phyloP scores from a whole-genome alignment of 2,888 invertebrate genomes.

The Pharmacophagus antenor region DNA sequence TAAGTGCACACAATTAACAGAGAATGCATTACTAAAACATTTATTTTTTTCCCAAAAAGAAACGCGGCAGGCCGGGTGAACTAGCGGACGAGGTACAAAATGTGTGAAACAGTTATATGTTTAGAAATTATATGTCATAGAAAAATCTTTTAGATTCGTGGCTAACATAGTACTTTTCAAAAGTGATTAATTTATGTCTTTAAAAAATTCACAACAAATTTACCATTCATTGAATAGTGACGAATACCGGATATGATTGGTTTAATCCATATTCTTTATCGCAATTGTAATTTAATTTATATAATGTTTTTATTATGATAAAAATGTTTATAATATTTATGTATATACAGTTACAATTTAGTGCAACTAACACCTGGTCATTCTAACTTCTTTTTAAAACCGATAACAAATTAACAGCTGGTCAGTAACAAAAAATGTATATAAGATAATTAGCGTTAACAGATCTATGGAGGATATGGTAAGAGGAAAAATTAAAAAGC shows the following conservation, averaged over 20 bases:
- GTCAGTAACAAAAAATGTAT: background rate
- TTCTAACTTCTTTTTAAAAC: constrained; percentile 49
- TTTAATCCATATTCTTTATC: constrained; percentile 27
- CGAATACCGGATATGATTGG: constrained; percentile 36
- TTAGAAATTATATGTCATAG: constrained; percentile 71
- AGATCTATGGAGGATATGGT: background rate
- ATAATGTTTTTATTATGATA: constrained; percentile 41
- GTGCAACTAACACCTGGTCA: constrained; percentile 60
- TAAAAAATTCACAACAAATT: background rate
- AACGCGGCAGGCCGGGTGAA: constrained; percentile 90
- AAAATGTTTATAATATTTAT: constrained; percentile 18
- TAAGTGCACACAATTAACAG: constrained; percentile 66
- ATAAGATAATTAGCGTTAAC: background rate
- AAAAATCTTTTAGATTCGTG: constrained; percentile 64
- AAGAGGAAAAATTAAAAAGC: background rate
- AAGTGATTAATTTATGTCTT: constrained; percentile 62
- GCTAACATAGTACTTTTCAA: constrained; percentile 74
- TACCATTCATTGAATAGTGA: constrained; percentile 11
- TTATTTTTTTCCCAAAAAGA: constrained; percentile 82
- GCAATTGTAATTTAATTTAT: constrained; percentile 29
- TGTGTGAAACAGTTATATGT: constrained; percentile 73
- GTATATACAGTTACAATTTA: constrained; percentile 33
- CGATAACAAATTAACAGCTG: constrained; percentile 34
- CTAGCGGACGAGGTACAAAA: constrained; percentile 86
- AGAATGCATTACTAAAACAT: constrained; percentile 74